A percentile compares a stretch with the other conserved stretches of the same genome.
Conservation (phyloP, 2,113 vertebrate species). For the Leucopternis melanops region DNA sequence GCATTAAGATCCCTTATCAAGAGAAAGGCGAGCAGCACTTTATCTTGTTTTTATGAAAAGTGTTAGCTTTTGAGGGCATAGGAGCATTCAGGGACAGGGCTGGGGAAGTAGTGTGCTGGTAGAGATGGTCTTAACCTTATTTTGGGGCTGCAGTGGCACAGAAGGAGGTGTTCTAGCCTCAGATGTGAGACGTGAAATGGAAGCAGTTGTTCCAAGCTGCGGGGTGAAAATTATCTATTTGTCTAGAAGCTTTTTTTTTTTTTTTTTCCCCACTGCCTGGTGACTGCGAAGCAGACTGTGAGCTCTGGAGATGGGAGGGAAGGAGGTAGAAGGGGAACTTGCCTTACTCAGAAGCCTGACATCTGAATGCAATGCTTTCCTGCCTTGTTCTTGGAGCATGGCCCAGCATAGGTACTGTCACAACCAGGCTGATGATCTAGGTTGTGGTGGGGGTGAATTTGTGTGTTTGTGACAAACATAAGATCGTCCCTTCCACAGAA, state of each 20-base stretch:
- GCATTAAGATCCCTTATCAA: background rate
- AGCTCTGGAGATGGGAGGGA: background rate
- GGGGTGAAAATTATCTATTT: background rate
- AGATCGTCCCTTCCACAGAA: background rate
- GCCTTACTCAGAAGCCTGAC: background rate
- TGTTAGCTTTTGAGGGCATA: background rate
- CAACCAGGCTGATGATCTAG: background rate
- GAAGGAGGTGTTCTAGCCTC: background rate
- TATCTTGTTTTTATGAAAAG: background rate
- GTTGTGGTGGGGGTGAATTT: accelerated
- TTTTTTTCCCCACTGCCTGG: background rate
- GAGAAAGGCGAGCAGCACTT: background rate
- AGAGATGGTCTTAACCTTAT: background rate
- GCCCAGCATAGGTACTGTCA: background rate
- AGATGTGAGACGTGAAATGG: background rate
- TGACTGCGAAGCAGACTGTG: accelerated
- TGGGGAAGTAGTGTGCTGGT: background rate
- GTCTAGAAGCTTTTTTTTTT: background rate
- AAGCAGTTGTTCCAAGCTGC: background rate
- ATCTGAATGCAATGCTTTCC: background rate
- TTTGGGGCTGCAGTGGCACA: background rate
- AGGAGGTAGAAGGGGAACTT: background rate
- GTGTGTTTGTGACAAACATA: background rate
- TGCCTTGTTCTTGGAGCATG: background rate
- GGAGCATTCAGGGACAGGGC: background rate